Evolutionary conservation across 2,797 vertebrate genomes (phyloP).

Genomic region (Distichodus sexfasciatus): DNA sequence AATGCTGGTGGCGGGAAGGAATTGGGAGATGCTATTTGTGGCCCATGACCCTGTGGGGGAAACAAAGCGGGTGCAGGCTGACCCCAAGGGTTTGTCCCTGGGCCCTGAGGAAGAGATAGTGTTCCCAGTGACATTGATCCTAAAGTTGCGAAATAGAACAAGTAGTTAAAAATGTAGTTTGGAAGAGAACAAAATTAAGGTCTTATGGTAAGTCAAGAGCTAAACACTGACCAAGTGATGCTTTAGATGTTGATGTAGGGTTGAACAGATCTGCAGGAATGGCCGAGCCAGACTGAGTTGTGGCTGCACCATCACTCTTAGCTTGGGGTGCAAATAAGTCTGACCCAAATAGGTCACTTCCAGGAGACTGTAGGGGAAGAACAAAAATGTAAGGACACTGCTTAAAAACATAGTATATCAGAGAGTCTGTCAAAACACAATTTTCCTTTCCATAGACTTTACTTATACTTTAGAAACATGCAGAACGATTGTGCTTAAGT

Average conservation of each 20-base stretch:
- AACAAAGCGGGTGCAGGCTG: constrained; percentile 67
- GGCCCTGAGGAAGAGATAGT: constrained; percentile 58
- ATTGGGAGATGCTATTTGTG: constrained; percentile 59
- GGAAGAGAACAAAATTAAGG: too few species aligned
- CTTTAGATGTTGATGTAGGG: constrained; percentile 56
- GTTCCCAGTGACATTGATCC: constrained; percentile 74
- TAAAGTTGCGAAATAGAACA: constrained; percentile 54
- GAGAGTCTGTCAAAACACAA: neutral
- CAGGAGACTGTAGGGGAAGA: constrained; percentile 66
- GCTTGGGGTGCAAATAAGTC: constrained; percentile 74
- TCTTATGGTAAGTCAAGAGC: neutral
- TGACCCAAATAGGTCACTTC: constrained; percentile 78
- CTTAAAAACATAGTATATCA: neutral
- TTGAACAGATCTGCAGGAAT: constrained; percentile 77
- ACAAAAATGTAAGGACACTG: neutral
- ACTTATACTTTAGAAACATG: too few species aligned
- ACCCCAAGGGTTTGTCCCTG: constrained; percentile 69
- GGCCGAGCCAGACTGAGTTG: constrained; percentile 55
- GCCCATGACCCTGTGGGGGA: constrained; percentile 59
- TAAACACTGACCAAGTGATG: constrained; percentile 75
- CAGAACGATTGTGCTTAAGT: too few species aligned
- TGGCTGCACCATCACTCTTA: constrained; percentile 47
- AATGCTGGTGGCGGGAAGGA: constrained; percentile 72
- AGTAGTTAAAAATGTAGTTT: neutral
- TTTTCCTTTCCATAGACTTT: too few species aligned